These are phyloP conservation scores for Sebastiscus tertius DNA, from an alignment of 2,797 vertebrate genomes.

Conservation along the genomic window DNA sequence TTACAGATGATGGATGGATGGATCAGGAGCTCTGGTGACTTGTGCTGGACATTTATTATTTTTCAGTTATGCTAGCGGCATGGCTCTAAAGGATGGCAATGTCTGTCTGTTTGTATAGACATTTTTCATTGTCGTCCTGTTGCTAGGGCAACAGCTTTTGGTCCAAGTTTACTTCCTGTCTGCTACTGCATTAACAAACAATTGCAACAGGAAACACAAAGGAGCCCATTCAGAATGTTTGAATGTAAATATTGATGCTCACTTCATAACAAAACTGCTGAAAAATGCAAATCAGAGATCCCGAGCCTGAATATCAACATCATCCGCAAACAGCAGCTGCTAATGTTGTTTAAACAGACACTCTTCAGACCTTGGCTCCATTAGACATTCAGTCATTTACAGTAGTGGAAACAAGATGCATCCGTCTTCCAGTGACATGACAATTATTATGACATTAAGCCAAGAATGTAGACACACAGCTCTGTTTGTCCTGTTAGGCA, in stretches of 20 bases:
- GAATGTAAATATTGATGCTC: not conserved
- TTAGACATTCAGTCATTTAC: not conserved
- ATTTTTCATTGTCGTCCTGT: too few species aligned
- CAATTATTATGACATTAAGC: not conserved
- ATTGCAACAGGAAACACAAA: not conserved
- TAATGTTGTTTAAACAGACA: conserved; percentile 30
- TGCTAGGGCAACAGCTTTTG: too few species aligned
- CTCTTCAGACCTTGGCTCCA: not conserved
- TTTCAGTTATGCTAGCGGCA: not conserved
- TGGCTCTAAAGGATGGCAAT: not conserved
- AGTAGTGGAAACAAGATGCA: not conserved
- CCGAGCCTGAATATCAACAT: conserved; percentile 12
- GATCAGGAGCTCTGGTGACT: not conserved
- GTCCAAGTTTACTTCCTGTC: not conserved
- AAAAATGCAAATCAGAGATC: conserved; percentile 10
- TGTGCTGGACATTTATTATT: not conserved
- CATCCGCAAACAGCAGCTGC: conserved; percentile 29
- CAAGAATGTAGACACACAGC: conserved; percentile 4
- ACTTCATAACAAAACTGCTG: not conserved
- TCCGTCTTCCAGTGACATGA: conserved; percentile 1
- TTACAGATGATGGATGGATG: too few species aligned
- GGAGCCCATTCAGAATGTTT: not conserved
- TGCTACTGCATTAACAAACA: not conserved
- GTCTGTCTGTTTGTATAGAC: not conserved
- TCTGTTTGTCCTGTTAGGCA: conserved; percentile 3